phyloP scores from a whole-genome alignment of 2,888 invertebrate species.

The Eristalinus aeneus region DNA sequence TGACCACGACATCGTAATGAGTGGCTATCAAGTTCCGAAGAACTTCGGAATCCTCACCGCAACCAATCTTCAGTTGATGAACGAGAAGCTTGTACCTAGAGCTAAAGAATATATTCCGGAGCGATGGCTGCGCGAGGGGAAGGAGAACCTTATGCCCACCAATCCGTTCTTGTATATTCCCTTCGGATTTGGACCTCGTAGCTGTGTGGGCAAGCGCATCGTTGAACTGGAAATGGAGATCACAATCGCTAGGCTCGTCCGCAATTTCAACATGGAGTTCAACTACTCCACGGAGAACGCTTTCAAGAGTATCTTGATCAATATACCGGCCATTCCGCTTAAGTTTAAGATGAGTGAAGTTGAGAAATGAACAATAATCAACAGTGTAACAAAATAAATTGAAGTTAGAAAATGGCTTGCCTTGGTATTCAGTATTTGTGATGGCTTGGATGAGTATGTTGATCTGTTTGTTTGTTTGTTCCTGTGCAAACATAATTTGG shows the following conservation, averaged over 20 bases:
- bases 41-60: conserved; percentile 86
- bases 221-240: conserved; percentile 87
- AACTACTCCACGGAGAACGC: conserved; percentile 74
- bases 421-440: too few species aligned
- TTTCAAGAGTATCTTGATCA: conserved; percentile 73
- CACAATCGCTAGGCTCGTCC: conserved; percentile 79
- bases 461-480: too few species aligned
- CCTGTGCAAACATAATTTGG: too few species aligned
- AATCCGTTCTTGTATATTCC: conserved; percentile 84
- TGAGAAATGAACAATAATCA: conserved; percentile 58
- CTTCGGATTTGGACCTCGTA: conserved; percentile 86
- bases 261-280: conserved; percentile 76
- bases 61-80: conserved; percentile 83
- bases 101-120: conserved; percentile 86
- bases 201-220: conserved; percentile 87
- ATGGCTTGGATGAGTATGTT: too few species aligned
- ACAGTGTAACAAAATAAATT: too few species aligned
- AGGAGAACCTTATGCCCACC: conserved; percentile 61
- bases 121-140: conserved; percentile 83
- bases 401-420: background rate
- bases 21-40: conserved; percentile 84
- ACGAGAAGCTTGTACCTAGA: conserved; percentile 84
- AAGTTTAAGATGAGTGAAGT: conserved; percentile 76
- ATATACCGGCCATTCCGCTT: conserved; percentile 77
- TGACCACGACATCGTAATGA: conserved; percentile 82